Evolutionary conservation across 2,113 vertebrate genomes (phyloP).

Genomic region (Vireo altiloquus): DNA sequence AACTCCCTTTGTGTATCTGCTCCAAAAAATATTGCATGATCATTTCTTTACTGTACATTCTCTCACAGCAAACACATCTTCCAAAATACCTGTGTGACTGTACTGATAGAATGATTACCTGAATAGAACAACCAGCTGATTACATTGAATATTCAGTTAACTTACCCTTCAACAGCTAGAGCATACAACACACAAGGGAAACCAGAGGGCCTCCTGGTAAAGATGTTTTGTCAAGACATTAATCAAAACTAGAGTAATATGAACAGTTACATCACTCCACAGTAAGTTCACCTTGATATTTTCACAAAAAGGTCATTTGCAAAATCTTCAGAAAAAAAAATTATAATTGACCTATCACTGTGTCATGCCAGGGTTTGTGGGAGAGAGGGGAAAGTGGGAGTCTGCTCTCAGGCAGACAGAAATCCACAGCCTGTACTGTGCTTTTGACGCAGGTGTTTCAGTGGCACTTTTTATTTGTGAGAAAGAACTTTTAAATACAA

Average conservation of each 20-base stretch:
- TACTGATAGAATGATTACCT: not conserved
- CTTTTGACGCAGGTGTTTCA: not conserved
- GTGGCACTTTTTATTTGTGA: not conserved
- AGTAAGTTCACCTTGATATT: constrained; percentile 14
- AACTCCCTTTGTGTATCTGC: not conserved
- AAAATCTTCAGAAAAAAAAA: not conserved
- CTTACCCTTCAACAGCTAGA: constrained; percentile 32
- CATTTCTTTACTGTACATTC: not conserved
- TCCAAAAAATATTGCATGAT: not conserved
- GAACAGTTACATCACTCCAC: not conserved
- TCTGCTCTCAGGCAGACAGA: not conserved
- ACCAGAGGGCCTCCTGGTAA: not conserved
- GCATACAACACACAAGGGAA: not conserved
- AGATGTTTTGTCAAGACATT: not conserved
- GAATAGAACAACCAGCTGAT: constrained; percentile 19
- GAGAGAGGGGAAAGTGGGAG: not conserved
- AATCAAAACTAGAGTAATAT: constrained; percentile 18
- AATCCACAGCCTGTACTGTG: not conserved
- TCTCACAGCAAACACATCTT: not conserved
- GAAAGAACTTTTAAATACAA: not conserved
- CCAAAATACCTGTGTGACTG: not conserved
- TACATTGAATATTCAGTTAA: constrained; percentile 51
- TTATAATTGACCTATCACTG: not conserved
- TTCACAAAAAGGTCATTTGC: constrained; percentile 8
- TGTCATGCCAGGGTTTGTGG: not conserved